Conservation (phyloP, 2,888 invertebrate species). For the Nephrotoma flavescens region DNA sequence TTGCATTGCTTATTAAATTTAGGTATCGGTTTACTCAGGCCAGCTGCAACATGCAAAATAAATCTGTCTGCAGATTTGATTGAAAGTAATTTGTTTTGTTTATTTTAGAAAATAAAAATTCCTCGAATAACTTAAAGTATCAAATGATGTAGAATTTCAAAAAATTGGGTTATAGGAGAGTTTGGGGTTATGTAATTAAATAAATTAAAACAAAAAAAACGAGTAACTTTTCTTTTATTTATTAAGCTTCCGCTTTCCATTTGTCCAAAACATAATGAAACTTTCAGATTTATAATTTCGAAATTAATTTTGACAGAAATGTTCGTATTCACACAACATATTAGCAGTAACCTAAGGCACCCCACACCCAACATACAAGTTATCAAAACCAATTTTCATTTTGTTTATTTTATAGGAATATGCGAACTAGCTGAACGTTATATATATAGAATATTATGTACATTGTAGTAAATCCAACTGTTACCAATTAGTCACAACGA, state of each 20-base stretch:
- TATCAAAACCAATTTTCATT: background rate
- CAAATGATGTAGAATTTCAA: too few relatives aligned
- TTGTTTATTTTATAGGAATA: background rate
- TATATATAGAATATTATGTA: background rate
- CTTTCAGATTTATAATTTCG: background rate
- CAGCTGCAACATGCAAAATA: too few relatives aligned
- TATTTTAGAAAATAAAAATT: too few relatives aligned
- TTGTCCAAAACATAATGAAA: background rate
- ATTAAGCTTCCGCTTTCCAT: background rate
- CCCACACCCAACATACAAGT: background rate
- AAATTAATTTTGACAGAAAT: background rate
- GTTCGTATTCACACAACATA: background rate
- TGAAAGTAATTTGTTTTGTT: too few relatives aligned
- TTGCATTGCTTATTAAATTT: too few relatives aligned
- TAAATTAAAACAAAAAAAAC: too few relatives aligned
- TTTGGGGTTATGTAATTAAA: too few relatives aligned
- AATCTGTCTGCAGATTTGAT: too few relatives aligned
- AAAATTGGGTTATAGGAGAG: too few relatives aligned
- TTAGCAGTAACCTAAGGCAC: background rate
- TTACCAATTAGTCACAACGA: background rate
- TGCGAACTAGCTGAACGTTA: too few relatives aligned
- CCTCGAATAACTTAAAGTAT: too few relatives aligned
- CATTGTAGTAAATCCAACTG: background rate
- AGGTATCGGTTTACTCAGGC: too few relatives aligned
- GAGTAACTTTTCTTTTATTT: background rate